Evolutionary conservation across 2,113 vertebrate genomes (phyloP), one percentile per base, ranked within the genome.

Genomic region (Larimichthys polyactis): DNA sequence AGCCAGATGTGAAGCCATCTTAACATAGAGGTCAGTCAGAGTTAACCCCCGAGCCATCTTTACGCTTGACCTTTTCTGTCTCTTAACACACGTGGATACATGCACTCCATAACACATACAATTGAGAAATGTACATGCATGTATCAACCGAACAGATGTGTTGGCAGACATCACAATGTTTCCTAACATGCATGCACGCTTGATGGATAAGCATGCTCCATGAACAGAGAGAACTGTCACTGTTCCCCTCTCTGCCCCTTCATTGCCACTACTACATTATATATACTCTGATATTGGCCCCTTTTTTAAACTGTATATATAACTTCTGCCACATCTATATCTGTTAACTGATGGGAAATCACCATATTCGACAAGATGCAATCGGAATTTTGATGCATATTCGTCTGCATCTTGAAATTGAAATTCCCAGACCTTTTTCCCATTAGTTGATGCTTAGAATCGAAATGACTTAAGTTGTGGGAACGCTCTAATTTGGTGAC

Each of bases 121-220:
- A 5, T 22, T 71, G 22, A 79, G 22, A 49, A 44, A 36, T 66
- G 71, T 36, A 60, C 32, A 57, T 27, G n/a, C 20, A 27, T 82
- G 55, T 59, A 16, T 4, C 40, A 15, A 58, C 49, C 7, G 16
- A 76, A 70, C 76, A 77, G n/a, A 82, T 82, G 75, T 82, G 63
- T 51, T 36, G 16, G 44, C 46, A 71, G 36, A 29, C 59, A 71
- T 64, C 16, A 58, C 57, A 44, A 20, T 63, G 44, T 48, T 24
- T 62, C 69, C 46, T 72, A 16, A 57, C 24, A 62, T 44, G 79
- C 66, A 48, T 58, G 9, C 43, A 32, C 7, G 36, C 36, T 40
- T 73, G 49, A 72, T 71, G 36, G 19, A 71, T 69, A 7, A 14
- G 32, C 63, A 29, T 22, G 63, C 29, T 2, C 46, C 36, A 36